phyloP scores from a whole-genome alignment of 2,113 vertebrate species.

The Rana temporaria region DNA sequence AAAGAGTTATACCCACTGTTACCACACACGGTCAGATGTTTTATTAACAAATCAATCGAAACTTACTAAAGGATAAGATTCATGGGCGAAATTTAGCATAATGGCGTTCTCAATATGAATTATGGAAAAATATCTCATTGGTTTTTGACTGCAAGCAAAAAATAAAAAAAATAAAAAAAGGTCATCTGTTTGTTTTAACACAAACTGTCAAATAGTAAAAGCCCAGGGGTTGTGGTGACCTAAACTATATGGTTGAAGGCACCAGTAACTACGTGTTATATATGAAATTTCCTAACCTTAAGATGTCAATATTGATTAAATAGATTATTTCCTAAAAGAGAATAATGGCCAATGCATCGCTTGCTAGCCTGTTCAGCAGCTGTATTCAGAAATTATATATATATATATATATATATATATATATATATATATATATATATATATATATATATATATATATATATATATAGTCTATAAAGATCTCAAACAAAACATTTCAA shows the following conservation, averaged over 20 bases:
- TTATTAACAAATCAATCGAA: slow-evolving; percentile 86
- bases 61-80: slow-evolving; percentile 86
- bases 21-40: slow-evolving; percentile 78
- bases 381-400: background rate
- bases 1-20: slow-evolving; percentile 83
- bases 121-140: slow-evolving; percentile 83
- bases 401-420: background rate
- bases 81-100: slow-evolving; percentile 83
- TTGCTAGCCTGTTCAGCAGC: background rate
- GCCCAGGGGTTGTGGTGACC: slow-evolving; percentile 20
- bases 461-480: background rate
- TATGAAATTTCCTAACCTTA: background rate
- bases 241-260: background rate
- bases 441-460: background rate
- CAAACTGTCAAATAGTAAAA: slow-evolving; percentile 79
- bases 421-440: background rate
- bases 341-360: background rate
- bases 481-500: background rate
- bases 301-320: background rate
- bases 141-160: slow-evolving; percentile 67
- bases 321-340: background rate
- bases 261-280: background rate
- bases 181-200: slow-evolving; percentile 82
- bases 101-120: slow-evolving; percentile 80
- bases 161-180: slow-evolving; percentile 63